phyloP scores from a whole-genome alignment of 2,113 vertebrate species.

The Rhynchopsitta pachyrhyncha region DNA sequence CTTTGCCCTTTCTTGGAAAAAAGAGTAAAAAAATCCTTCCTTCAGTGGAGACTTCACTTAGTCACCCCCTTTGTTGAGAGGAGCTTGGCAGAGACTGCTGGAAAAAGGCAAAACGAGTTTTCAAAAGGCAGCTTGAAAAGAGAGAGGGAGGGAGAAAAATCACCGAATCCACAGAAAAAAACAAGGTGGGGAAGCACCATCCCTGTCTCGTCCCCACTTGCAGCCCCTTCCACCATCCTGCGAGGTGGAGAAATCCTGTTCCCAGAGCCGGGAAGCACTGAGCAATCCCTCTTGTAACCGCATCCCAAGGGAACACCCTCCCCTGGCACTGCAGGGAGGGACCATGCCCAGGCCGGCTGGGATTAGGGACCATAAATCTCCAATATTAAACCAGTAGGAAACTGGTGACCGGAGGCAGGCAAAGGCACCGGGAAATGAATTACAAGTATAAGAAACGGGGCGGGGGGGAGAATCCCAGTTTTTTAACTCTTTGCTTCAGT shows the following conservation, averaged over 20 bases:
- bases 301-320: not conserved
- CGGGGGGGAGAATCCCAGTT: not conserved
- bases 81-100: conserved; percentile 65
- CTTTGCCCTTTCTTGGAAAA: conserved; percentile 63
- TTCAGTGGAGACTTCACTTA: conserved; percentile 68
- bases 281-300: not conserved
- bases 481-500: not conserved
- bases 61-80: conserved; percentile 75
- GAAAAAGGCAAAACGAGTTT: conserved; percentile 68
- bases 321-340: not conserved
- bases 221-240: not conserved
- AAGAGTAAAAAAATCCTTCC: not conserved
- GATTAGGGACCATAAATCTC: conserved; percentile 49
- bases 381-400: conserved; percentile 32
- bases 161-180: not conserved
- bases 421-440: not conserved
- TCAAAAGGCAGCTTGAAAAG: conserved; percentile 16
- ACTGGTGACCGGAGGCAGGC: not conserved
- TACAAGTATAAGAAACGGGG: not conserved
- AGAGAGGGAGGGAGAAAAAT: not conserved
- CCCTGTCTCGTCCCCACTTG: accelerated
- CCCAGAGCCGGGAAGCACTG: accelerated
- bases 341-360: accelerated
- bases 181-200: not conserved
- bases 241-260: not conserved